Conservation (phyloP, 2,888 invertebrate genomes). For the Luperina testacea region DNA sequence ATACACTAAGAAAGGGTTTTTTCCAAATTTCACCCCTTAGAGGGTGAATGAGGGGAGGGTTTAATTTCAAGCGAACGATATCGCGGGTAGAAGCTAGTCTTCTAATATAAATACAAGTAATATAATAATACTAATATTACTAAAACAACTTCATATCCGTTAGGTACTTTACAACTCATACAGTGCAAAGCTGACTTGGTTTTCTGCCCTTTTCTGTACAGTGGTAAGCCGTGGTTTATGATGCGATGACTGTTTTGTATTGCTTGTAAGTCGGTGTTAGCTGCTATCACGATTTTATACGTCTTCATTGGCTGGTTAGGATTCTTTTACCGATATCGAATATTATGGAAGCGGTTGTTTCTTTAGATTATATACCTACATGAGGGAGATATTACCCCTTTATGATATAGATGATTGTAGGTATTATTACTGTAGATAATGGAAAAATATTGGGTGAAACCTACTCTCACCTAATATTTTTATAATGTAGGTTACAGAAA, state of each 20-base stretch:
- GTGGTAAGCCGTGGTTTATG: slow-evolving; percentile 74
- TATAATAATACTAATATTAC: too few species aligned
- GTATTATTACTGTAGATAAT: neutral
- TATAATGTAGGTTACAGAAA: neutral
- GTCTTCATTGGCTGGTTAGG: slow-evolving; percentile 71
- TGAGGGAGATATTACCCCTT: neutral
- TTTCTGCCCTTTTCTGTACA: slow-evolving; percentile 23
- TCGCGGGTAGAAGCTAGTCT: neutral
- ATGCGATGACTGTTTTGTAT: slow-evolving; percentile 82
- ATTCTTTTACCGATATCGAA: slow-evolving; percentile 63
- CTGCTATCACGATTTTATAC: slow-evolving; percentile 77
- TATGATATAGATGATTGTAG: neutral
- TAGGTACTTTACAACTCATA: too few species aligned
- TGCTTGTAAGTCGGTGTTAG: slow-evolving; percentile 77
- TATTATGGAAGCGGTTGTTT: slow-evolving; percentile 19
- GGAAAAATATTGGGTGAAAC: neutral
- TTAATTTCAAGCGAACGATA: too few species aligned
- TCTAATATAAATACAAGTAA: neutral
- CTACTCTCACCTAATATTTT: too few species aligned
- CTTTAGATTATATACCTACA: neutral
- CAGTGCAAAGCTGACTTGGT: neutral
- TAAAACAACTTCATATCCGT: too few species aligned
- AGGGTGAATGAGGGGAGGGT: too few species aligned
- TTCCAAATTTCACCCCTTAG: too few species aligned
- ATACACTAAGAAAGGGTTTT: too few species aligned